Evolutionary conservation across 2,797 vertebrate genomes (phyloP), one percentile per base, ranked within the genome.

Genomic region (Hydrolagus colliei): DNA sequence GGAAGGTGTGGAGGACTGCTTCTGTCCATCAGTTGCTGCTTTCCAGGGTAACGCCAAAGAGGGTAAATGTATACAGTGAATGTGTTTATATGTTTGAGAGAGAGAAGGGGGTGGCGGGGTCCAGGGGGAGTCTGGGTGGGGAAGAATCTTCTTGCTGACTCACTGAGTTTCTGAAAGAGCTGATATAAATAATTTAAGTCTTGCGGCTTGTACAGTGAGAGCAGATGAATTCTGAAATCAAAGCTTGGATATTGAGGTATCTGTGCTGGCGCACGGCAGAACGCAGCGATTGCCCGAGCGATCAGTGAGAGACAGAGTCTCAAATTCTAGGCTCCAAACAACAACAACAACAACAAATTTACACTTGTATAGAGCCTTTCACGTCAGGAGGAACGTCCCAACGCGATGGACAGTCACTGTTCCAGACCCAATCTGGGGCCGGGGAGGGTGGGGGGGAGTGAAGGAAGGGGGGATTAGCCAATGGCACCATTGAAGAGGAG

Each of bases 131-230:
- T 27, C 41, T 22, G n/a, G 5, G 14, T 12, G 20, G 20, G 72
- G 71, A n/a, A 74, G 73, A 12, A 14, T 76, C 41, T 59, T 76
- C 41, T 76, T 76, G 74, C 74, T 76, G 74, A 76, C 18, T 76
- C 18, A 4, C 74, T 20, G 74, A 76, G 74, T 76, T 76, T 76
- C 35, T 76, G 74, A 76, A 20, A n/a, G 74, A 59, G n/a, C 74
- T 11, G 41, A 52, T 9, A 11, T 76, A 76, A 76, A 76, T 76
- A 76, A 76, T 76, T 76, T 16, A 76, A 52, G n/a, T 18, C 35
- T 20, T 52, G 16, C 74, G 52, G 41, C 59, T 18, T 52, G 41
- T 76, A 4, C 8, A 18, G 74, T 59, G 16, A 20, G 14, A 52
- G 74, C 35, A n/a, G 8, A 76, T 76, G 9, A 76, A 76, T 76